Conservation (phyloP, 2,888 invertebrate species). For the Plebejus melissa region DNA sequence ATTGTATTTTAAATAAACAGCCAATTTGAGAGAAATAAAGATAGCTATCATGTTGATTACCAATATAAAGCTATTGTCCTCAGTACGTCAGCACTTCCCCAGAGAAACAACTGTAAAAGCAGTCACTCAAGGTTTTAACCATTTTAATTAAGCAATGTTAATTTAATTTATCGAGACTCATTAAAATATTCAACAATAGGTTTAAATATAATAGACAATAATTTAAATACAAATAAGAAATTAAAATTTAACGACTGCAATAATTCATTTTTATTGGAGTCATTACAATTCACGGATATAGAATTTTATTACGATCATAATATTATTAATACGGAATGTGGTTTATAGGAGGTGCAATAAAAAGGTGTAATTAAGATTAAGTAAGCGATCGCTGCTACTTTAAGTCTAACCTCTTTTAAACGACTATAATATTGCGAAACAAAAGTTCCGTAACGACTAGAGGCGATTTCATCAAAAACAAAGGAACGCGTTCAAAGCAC, state of each 20-base stretch:
- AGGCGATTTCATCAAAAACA: neutral
- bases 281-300: conserved; percentile 4
- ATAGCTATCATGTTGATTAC: neutral
- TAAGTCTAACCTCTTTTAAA: neutral
- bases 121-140: conserved; percentile 10
- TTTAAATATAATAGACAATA: conserved; percentile 2
- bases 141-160: conserved; percentile 16
- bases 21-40: neutral
- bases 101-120: conserved; percentile 14
- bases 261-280: conserved; percentile 13
- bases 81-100: conserved; percentile 6
- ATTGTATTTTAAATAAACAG: neutral
- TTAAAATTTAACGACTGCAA: conserved; percentile 2
- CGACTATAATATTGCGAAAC: neutral
- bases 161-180: conserved; percentile 23
- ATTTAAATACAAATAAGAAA: conserved; percentile 25
- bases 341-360: neutral
- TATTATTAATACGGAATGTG: neutral
- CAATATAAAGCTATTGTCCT: neutral
- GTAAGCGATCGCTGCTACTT: neutral
- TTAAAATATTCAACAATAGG: conserved; percentile 18
- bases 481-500: too few species aligned
- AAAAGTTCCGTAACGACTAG: neutral
- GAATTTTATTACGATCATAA: conserved; percentile 17
- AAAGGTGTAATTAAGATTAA: neutral